Evolutionary conservation across 2,113 vertebrate species (phyloP), one percentile per base, ranked within the genome.

Genomic region (Pagrus major): DNA sequence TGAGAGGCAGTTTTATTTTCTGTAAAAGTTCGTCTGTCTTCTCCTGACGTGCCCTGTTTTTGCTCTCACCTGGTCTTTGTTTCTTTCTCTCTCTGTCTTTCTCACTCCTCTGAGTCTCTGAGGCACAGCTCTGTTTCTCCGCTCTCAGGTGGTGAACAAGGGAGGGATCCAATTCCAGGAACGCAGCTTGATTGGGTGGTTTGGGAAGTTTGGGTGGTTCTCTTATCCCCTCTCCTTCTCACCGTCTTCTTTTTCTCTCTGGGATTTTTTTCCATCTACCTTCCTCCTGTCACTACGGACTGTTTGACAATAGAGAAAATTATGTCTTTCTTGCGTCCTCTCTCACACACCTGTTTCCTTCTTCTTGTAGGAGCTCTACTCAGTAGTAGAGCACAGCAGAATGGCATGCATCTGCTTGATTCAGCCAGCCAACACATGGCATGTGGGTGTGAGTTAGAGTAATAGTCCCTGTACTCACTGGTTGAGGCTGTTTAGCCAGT

Each of bases 401-500:
- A 78, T 14, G 78, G 27, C 44, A 83, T 74, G 55, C 52, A 39
- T 78, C 25, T 71, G 81, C 59, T 70, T 61, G 66, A 81, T 72
- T 81, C 73, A 92, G 72, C 73, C 80, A 80, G 75, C 66, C 46
- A 80, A 56, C 86, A 79, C 80, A 84, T 71, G 77, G 72, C 78
- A 78, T 83, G 88, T 86, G 83, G 83, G 83, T 81, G 89, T 87
- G 80, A 86, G 78, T 84, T 78, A 71, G 78, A 64, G 71, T 63
- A 4, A 6, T 54, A 78, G 80, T 66, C 73, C 33, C 69, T 86
- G 86, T 25, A 44, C 80, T 90, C 88, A 94, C 95, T 95, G 85
- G 94, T 85, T 84, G 82, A 96, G 95, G 96, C 97, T 96, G 96
- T 96, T 96, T 89, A 95, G 95, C 95, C 93, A 94, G 96, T 95